phyloP scores from a whole-genome alignment of 2,797 vertebrate species.

The Sandelia bainsii region DNA sequence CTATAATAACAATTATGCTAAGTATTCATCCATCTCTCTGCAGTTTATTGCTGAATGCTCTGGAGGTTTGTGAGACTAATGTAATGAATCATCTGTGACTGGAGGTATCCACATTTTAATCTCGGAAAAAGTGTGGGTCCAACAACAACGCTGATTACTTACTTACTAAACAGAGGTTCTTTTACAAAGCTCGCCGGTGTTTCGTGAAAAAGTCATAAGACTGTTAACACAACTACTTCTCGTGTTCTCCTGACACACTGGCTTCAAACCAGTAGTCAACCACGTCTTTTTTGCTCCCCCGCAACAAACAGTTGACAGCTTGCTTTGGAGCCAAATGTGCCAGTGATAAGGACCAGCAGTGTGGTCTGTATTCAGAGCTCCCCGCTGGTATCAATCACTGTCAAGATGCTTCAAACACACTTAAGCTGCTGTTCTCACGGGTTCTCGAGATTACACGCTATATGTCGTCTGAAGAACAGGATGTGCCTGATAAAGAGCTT shows the following conservation, averaged over 20 bases:
- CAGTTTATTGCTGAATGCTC: constrained; percentile 40
- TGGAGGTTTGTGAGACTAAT: constrained; percentile 44
- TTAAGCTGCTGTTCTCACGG: constrained; percentile 55
- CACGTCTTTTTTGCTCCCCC: background rate
- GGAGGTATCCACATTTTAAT: constrained; percentile 46
- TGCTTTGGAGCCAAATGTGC: constrained; percentile 51
- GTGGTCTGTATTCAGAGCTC: constrained; percentile 53
- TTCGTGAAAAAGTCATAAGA: constrained; percentile 5
- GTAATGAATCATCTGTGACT: constrained; percentile 54
- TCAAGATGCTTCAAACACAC: constrained; percentile 61
- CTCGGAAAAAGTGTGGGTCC: constrained; percentile 13
- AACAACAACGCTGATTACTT: background rate
- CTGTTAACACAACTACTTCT: background rate
- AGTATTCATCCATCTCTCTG: constrained; percentile 56
- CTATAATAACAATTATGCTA: constrained; percentile 53
- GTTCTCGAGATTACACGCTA: constrained; percentile 55
- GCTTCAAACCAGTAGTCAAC: constrained; percentile 26
- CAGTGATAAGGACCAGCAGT: constrained; percentile 41
- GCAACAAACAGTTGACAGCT: constrained; percentile 47
- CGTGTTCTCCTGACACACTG: background rate
- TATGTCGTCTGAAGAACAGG: constrained; percentile 40
- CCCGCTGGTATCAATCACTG: constrained; percentile 65
- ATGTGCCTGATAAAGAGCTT: constrained; percentile 47
- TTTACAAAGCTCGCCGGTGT: constrained; percentile 18
- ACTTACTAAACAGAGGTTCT: background rate